Evolutionary conservation across 2,113 vertebrate species (phyloP).

Genomic region (Fukomys damarensis): DNA sequence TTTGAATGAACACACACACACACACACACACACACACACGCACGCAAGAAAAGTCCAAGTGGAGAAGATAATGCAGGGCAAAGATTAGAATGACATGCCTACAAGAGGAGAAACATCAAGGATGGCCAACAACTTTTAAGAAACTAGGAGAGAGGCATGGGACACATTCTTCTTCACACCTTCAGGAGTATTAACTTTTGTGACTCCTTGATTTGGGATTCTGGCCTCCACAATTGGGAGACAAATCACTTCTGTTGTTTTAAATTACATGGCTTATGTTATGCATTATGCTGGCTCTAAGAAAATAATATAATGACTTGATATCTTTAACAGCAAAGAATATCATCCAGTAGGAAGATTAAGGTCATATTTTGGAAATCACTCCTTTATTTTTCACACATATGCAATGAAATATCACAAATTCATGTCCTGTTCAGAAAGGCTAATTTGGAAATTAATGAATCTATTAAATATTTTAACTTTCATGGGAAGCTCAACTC

Average conservation of each 20-base stretch:
- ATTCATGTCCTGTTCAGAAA: background rate
- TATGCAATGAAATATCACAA: background rate
- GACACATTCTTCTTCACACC: accelerated
- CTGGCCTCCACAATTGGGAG: accelerated
- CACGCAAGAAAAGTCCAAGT: background rate
- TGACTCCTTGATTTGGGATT: accelerated
- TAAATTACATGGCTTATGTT: background rate
- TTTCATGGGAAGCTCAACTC: background rate
- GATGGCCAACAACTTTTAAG: background rate
- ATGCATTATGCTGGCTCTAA: background rate
- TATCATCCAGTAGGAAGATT: background rate
- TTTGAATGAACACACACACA: background rate
- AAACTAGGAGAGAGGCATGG: background rate
- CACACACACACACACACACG: background rate
- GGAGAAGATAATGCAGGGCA: background rate
- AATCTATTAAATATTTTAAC: background rate
- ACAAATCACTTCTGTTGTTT: background rate
- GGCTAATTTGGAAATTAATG: background rate
- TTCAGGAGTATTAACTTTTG: background rate
- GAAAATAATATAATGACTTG: background rate
- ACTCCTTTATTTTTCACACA: constrained; percentile 33
- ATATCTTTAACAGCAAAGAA: background rate
- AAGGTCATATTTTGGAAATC: background rate
- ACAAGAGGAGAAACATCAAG: too few species aligned
- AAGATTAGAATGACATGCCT: background rate